phyloP scores from a whole-genome alignment of 2,113 vertebrate species.

The Pterophyllum scalare region DNA sequence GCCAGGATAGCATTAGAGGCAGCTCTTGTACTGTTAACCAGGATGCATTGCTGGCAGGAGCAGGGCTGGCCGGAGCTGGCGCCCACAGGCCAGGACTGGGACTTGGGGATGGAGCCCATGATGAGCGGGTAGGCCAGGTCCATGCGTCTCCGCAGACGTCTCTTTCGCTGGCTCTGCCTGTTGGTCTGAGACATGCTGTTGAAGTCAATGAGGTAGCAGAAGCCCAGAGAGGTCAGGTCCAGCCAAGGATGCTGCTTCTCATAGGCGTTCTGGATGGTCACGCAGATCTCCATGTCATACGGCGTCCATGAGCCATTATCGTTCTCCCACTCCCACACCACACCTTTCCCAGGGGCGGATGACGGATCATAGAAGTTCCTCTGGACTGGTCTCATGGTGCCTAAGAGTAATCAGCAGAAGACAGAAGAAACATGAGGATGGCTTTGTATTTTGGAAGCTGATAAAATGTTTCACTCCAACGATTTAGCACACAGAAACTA shows the following conservation, averaged over 20 bases:
- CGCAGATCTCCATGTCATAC: constrained; percentile 97
- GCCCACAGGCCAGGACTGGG: constrained; percentile 97
- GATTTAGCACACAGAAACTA: not conserved
- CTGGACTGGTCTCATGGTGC: constrained; percentile 94
- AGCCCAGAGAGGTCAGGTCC: constrained; percentile 95
- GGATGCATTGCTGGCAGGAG: constrained; percentile 93
- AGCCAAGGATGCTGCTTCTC: constrained; percentile 99
- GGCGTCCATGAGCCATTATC: constrained; percentile 93
- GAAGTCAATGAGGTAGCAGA: constrained; percentile 97
- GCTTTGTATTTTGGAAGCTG: not conserved
- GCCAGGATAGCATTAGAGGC: constrained; percentile 97
- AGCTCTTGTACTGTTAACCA: constrained; percentile 94
- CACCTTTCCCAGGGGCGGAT: constrained; percentile 93
- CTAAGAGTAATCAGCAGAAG: constrained; percentile 69
- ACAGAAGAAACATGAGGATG: constrained; percentile 20
- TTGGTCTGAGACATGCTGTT: constrained; percentile 98
- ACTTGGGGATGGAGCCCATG: constrained; percentile 96
- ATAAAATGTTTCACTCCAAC: not conserved
- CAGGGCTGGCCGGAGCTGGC: constrained; percentile 91
- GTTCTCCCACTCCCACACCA: constrained; percentile 98
- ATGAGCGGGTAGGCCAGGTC: constrained; percentile 96
- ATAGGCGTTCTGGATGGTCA: constrained; percentile 97
- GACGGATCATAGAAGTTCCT: constrained; percentile 97
- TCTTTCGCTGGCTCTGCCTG: constrained; percentile 91
- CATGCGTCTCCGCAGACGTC: constrained; percentile 93